Percentiles rank a stretch among this genome's conserved stretches.
Evolutionary conservation across 2,888 invertebrate species (phyloP).

Genomic region (Acanthosoma haemorrhoidale): DNA sequence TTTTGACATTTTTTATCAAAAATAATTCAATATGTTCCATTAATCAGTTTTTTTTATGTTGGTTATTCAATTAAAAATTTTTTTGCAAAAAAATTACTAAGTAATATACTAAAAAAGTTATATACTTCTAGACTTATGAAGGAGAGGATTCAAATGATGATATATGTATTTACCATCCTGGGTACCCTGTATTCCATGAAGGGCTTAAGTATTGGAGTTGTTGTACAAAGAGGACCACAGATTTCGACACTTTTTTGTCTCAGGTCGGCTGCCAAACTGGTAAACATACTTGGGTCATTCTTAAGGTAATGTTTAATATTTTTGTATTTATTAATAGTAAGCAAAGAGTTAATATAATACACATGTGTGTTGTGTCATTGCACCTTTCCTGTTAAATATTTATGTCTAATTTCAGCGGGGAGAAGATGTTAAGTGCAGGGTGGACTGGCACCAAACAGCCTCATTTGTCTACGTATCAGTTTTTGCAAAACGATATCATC

Average conservation of each 20-base stretch:
- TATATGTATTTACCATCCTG: slow-evolving; percentile 76
- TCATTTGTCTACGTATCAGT: slow-evolving; percentile 77
- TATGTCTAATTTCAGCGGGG: slow-evolving; percentile 45
- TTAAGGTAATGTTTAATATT: slow-evolving; percentile 52
- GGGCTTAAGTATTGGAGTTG: slow-evolving; percentile 97
- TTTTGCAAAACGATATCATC: slow-evolving; percentile 86
- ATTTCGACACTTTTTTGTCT: slow-evolving; percentile 85
- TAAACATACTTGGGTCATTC: slow-evolving; percentile 74
- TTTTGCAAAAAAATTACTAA: background rate
- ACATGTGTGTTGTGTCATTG: background rate
- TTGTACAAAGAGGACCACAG: slow-evolving; percentile 85
- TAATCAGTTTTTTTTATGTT: no score
- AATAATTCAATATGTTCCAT: background rate
- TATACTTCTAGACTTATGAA: slow-evolving; percentile 52
- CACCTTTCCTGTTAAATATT: background rate
- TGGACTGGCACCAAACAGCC: slow-evolving; percentile 94
- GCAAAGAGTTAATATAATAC: background rate
- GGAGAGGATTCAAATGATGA: slow-evolving; percentile 58
- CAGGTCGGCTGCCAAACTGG: slow-evolving; percentile 87
- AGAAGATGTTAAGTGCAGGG: slow-evolving; percentile 65
- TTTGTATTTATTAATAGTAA: background rate
- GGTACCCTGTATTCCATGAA: slow-evolving; percentile 90
- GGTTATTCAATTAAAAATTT: background rate
- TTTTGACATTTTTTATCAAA: background rate
- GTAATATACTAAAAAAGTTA: background rate